These are phyloP conservation scores for Tigriopus japonicus DNA, from an alignment of 1,140 invertebrate species.

Conservation along the genomic window DNA sequence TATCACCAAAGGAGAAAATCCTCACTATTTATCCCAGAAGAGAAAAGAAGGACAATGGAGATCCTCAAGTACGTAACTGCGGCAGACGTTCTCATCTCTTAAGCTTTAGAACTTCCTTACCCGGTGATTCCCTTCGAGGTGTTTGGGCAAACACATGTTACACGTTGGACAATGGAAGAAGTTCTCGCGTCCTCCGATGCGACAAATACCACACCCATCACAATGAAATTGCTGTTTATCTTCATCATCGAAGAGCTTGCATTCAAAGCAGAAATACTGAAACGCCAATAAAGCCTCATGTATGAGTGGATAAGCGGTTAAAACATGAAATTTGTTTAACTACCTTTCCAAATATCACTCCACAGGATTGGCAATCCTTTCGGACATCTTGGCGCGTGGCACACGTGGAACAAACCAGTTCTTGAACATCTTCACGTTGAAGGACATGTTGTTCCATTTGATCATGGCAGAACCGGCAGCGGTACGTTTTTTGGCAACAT, in stretches of 20 bases:
- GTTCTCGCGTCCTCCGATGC: conserved; percentile 58
- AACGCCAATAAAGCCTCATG: conserved; percentile 20
- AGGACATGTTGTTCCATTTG: conserved; percentile 60
- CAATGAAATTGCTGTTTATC: conserved; percentile 77
- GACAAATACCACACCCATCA: conserved; percentile 64
- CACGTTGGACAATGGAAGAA: conserved; percentile 72
- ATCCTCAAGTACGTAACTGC: no score
- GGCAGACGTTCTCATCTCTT: no score
- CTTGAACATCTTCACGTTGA: conserved; percentile 54
- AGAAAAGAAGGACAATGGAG: no score
- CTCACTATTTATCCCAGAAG: no score
- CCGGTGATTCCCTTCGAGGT: conserved; percentile 55
- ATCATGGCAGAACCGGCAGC: conserved; percentile 71
- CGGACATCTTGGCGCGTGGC: conserved; percentile 57
- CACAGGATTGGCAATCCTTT: conserved; percentile 49
- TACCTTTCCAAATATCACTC: conserved; percentile 53
- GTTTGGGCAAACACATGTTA: conserved; percentile 63
- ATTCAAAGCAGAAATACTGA: conserved; percentile 63
- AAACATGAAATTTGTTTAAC: background rate
- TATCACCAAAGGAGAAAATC: no score
- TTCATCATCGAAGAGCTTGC: conserved; percentile 71
- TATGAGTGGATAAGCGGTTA: conserved; percentile 11
- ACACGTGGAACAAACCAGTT: conserved; percentile 59
- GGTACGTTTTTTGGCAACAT: conserved; percentile 67
- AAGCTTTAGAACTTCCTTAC: conserved; percentile 28